Evolutionary conservation across 2,797 vertebrate genomes (phyloP), one percentile per base, ranked within the genome.

Genomic region (Danio choprae): DNA sequence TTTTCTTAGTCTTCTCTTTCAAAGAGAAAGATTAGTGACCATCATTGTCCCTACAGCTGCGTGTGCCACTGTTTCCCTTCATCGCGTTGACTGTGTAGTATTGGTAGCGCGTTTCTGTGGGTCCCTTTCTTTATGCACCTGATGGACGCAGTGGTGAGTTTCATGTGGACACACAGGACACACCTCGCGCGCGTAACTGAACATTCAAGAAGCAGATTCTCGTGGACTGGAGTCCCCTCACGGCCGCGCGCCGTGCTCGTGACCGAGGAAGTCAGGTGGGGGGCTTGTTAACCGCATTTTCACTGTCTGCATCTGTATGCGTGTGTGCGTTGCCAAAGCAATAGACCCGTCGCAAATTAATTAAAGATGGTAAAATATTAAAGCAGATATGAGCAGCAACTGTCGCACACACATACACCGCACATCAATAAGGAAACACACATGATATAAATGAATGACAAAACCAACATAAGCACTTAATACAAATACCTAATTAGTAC

Each of bases 1-100:
- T 63, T 51, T 53, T 72, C 12, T 60, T 41, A 62, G 22, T 40
- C 36, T 68, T 43, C 38, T 68, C 22, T 36, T 72, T 88, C 73
- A 87, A 62, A 79, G 72, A 56, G n/a, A 60, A 67, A 46, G 58
- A 60, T 69, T 51, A 70, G 74, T 64, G 56, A 83, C 56, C 87
- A 84, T 82, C 29, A 55, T 78, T 40, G 76, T 18, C 80, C 7
- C 18, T 71, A 60, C 15, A 74, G 50, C 55, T 59, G 62, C 46
- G 22, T 7, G 12, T 67, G 29, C 79, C 16, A 41, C 72, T 69
- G 79, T 51, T 41, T 22, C 69, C 58, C 58, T 38, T 69, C 78
- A 71, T 79, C 56, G 50, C 38, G 40, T 40, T 67, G 51, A 12
- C 12, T 64, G 18, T 56, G 74, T 22, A 44, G 36, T 44, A 62